phyloP scores from a whole-genome alignment of 2,888 invertebrate species.

The Minunthozetes semirufus region DNA sequence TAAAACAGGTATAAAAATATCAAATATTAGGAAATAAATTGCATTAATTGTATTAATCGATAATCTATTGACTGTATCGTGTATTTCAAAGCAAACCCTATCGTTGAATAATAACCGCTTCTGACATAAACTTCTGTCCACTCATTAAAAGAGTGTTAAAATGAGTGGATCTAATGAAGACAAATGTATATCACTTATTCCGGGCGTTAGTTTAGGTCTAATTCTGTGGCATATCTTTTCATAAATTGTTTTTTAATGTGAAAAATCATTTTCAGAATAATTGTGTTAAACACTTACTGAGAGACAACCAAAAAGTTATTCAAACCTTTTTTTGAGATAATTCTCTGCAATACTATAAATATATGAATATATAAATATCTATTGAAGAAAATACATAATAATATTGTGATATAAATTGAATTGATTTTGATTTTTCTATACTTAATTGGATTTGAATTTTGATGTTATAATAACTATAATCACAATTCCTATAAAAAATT shows the following conservation, averaged over 20 bases:
- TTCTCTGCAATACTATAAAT: conserved; percentile 13
- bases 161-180: too few species aligned
- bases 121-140: neutral
- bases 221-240: too few species aligned
- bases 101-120: neutral
- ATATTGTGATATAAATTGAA: conserved; percentile 7
- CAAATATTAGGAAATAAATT: neutral
- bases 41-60: neutral
- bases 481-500: neutral
- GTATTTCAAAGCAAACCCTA: neutral
- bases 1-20: neutral
- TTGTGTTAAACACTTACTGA: too few species aligned
- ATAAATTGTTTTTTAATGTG: too few species aligned
- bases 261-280: too few species aligned
- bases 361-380: neutral
- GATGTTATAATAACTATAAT: neutral
- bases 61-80: neutral
- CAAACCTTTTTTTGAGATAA: neutral
- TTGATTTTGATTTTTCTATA: neutral
- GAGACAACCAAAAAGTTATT: too few species aligned
- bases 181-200: too few species aligned
- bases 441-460: neutral
- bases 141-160: too few species aligned
- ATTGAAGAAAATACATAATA: conserved; percentile 3
- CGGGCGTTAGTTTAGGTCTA: too few species aligned